Base-by-base conservation (phyloP, 2,113 vertebrate species). In the Ahaetulla prasina region DNA sequence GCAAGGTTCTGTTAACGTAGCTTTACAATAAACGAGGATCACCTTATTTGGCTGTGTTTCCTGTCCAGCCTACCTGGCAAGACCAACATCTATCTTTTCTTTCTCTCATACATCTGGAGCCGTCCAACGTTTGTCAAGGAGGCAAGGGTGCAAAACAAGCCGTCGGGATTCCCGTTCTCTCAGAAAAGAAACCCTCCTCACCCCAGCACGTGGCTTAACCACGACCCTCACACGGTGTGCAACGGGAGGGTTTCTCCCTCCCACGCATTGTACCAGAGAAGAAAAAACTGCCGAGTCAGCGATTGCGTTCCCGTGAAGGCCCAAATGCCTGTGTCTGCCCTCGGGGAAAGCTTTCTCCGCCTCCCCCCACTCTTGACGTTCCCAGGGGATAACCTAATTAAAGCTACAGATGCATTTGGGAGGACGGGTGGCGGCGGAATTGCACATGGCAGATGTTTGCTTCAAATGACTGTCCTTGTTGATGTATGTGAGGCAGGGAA, bases 251-350 rank as follows among this genome's bases (percentile, higher is more conserved):
- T 30, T 85, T 22, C 0, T 92, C 10, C 11, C n/a, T n/a, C n/a
- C 85, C 16, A 92, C 0, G 1, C 55, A 54, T 55, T 43, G 23
- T 0, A 11, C 0, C 1, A 30, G 2, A 2, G 50, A 43, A 55
- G 89, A 2, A 96, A 96, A 96, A 91, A 90, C 84, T 95, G 97
- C 97, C 93, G 94, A 97, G 95, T 98, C 96, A 97, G 97, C 97
- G 94, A 94, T 95, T 50, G 55, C 96, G 92, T 90, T 94, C 57
- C 0, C 95, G 96, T 96, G 94, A 92, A 95, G 96, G 97, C 96
- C 96, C 93, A 92, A 43, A 92, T 95, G 96, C 97, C 95, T 93
- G 90, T 93, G 95, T 94, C 95, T 96, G 94, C 96, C 95, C 95
- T 80, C 27, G 3, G 94, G 95, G 95, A 94, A 50, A 39, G 68